Conservation (phyloP, 2,888 invertebrate species). For the Phania funesta region DNA sequence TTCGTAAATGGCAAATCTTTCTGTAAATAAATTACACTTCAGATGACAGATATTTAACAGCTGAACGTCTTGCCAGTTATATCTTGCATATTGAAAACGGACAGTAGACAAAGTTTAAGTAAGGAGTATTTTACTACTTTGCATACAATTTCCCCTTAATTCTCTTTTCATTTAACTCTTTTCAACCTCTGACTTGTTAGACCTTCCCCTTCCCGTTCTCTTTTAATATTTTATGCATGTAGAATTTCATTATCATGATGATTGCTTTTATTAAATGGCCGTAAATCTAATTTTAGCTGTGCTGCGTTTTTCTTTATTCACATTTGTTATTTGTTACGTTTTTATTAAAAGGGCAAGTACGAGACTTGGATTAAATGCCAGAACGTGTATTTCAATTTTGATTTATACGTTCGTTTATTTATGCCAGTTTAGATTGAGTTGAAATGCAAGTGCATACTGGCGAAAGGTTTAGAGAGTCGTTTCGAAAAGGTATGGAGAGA, state of each 20-base stretch:
- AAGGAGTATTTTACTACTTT: not conserved
- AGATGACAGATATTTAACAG: too few species aligned
- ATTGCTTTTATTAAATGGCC: constrained; percentile 49
- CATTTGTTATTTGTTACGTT: constrained; percentile 28
- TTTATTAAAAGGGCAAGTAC: constrained; percentile 49
- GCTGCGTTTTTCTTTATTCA: not conserved
- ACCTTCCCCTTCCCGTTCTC: not conserved
- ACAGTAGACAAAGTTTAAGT: too few species aligned
- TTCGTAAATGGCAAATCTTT: too few species aligned
- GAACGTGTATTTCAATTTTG: constrained; percentile 7
- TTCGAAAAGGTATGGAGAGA: not conserved
- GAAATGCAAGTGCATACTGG: constrained; percentile 20
- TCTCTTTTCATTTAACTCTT: not conserved
- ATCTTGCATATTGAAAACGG: too few species aligned
- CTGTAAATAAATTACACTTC: too few species aligned
- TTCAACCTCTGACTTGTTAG: not conserved
- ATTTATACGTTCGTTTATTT: constrained; percentile 1
- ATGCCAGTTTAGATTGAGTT: constrained; percentile 19
- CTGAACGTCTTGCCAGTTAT: too few species aligned
- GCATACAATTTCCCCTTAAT: not conserved
- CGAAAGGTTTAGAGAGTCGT: not conserved
- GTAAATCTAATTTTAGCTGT: constrained; percentile 35
- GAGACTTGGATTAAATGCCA: constrained; percentile 15
- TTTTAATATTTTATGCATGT: constrained; percentile 50
- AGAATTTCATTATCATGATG: constrained; percentile 50